phyloP scores from a whole-genome alignment of 2,113 vertebrate genomes.

The Canis aureus region DNA sequence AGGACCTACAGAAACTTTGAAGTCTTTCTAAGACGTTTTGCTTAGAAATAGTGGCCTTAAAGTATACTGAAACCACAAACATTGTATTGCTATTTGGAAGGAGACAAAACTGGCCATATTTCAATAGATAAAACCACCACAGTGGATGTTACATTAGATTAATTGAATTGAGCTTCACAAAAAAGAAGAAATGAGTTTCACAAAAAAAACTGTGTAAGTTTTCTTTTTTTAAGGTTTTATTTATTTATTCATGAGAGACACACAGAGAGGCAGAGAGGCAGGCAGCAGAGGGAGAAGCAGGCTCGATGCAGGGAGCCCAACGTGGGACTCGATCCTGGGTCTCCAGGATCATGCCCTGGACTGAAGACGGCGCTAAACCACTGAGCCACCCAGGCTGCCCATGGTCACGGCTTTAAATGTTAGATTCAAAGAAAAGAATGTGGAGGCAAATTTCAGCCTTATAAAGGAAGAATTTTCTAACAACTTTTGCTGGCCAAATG shows the following conservation, averaged over 20 bases:
- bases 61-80: neutral
- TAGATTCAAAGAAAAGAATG: neutral
- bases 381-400: no score
- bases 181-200: slow-evolving; percentile 10
- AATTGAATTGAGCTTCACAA: slow-evolving; percentile 2
- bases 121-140: neutral
- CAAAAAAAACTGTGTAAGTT: neutral
- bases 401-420: neutral
- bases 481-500: neutral
- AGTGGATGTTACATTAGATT: neutral
- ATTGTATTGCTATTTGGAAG: neutral
- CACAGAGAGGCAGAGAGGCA: no score
- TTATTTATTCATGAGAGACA: no score
- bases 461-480: slow-evolving; percentile 18
- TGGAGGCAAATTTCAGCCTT: neutral
- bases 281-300: no score
- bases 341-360: no score
- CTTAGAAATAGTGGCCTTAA: slow-evolving; percentile 17
- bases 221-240: neutral
- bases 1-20: slow-evolving; percentile 1
- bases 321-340: no score
- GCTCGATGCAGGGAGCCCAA: no score
- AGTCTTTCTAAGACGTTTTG: slow-evolving; percentile 18
- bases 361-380: no score
- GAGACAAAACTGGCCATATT: neutral